These are phyloP conservation scores for Siniperca knerii DNA, from an alignment of 2,113 vertebrate genomes.

Conservation along the genomic window DNA sequence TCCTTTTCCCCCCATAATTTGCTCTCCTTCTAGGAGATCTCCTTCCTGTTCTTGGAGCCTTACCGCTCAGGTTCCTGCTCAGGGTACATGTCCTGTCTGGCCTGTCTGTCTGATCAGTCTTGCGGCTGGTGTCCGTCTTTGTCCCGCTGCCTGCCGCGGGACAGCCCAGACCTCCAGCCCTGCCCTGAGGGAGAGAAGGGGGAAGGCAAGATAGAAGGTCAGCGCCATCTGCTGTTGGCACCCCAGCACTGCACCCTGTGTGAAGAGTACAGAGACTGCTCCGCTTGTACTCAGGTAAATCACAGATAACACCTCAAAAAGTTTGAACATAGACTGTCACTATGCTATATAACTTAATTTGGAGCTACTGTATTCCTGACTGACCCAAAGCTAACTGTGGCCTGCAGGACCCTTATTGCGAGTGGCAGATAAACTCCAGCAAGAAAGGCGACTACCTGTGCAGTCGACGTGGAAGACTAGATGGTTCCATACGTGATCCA, in stretches of 20 bases:
- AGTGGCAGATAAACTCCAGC: slow-evolving; percentile 92
- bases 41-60: slow-evolving; percentile 93
- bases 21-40: slow-evolving; percentile 87
- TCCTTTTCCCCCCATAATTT: background rate
- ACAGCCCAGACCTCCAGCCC: slow-evolving; percentile 69
- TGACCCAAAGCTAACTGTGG: slow-evolving; percentile 24
- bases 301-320: background rate
- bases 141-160: slow-evolving; percentile 85
- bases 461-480: slow-evolving; percentile 89
- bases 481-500: slow-evolving; percentile 87
- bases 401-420: slow-evolving; percentile 90
- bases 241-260: slow-evolving; percentile 91
- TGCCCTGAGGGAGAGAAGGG: slow-evolving; percentile 76
- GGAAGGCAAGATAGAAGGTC: slow-evolving; percentile 55
- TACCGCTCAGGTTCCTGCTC: slow-evolving; percentile 88
- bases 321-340: background rate
- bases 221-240: slow-evolving; percentile 87
- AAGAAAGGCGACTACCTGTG: slow-evolving; percentile 93
- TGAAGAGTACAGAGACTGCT: slow-evolving; percentile 92
- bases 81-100: slow-evolving; percentile 89
- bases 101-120: slow-evolving; percentile 92
- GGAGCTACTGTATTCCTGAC: background rate
- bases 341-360: background rate
- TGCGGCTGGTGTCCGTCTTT: slow-evolving; percentile 91
- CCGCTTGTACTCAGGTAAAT: slow-evolving; percentile 89